Evolutionary conservation across 2,797 vertebrate genomes (phyloP), one percentile per base, ranked within the genome.

Genomic region (Hippoglossus hippoglossus): DNA sequence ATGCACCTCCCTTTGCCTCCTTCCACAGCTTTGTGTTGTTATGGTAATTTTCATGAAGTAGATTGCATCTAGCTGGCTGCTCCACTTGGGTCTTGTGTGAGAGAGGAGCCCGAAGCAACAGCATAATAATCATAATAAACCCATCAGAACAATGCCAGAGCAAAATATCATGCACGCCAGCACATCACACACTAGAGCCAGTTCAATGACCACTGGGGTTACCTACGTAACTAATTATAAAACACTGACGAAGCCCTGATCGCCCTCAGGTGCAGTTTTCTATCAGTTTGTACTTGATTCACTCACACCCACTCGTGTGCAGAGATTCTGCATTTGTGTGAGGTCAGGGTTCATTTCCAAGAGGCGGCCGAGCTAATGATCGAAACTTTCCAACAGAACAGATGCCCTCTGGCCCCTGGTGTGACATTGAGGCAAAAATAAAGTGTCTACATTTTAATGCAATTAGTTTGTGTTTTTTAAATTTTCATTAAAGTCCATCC

Each of bases 31-130:
- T 65, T 49, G 82, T 85, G 88, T 85, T 89, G 88, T 92, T 91
- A 93, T 93, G 92, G 72, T 91, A 91, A 93, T 91, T 90, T 80
- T 65, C 66, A 75, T 75, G 80, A 84, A 83, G 91, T 82, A 89
- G 83, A 91, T 91, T 89, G 84, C 82, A 91, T 92, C 85, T 77
- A 55, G 74, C 80, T 62, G 76, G 73, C 74, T 83, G 86, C 76
- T 83, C 69, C 79, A 80, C 84, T 87, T 80, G 83, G 85, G 77
- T 80, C 79, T 79, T 44, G 75, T 86, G 75, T 83, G 70, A 41
- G 64, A 74, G 75, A 80, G 77, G 73, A 79, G 75, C 86, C 83
- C 24, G 21, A 31, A 80, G 89, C 86, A 81, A 84, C 73, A 39
- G 73, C 51, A 49, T 83, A 87, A 87, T 88, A 80, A 82, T 84